phyloP scores from a whole-genome alignment of 2,888 invertebrate species.

The Nysson spinosus region DNA sequence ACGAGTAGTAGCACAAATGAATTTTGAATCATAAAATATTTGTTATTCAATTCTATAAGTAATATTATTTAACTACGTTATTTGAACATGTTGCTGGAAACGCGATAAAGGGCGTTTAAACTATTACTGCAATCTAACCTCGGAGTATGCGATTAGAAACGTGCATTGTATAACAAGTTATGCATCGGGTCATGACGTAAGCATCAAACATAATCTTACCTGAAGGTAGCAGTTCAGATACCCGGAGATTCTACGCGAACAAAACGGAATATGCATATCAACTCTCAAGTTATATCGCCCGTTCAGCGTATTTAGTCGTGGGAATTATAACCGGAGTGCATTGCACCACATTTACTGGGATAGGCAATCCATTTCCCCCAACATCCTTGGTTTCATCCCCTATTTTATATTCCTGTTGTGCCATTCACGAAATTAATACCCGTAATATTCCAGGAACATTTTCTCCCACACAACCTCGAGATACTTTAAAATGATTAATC shows the following conservation, averaged over 20 bases:
- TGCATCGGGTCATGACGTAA: background rate
- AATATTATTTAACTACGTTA: no score
- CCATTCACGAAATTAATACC: background rate
- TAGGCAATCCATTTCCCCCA: slow-evolving; percentile 10
- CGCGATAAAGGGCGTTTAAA: no score
- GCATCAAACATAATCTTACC: background rate
- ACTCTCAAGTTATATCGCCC: slow-evolving; percentile 27
- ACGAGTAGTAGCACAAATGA: no score
- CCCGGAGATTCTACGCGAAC: background rate
- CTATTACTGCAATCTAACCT: no score
- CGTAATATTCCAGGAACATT: background rate
- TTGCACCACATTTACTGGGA: background rate
- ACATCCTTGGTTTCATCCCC: slow-evolving; percentile 7
- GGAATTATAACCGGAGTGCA: slow-evolving; percentile 13
- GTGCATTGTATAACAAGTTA: no score
- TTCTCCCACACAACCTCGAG: background rate
- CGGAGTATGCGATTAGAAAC: no score
- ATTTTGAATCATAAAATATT: no score
- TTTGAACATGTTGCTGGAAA: no score
- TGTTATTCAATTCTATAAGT: no score
- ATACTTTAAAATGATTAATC: slow-evolving; percentile 4
- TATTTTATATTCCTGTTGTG: background rate
- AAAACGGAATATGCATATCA: slow-evolving; percentile 16
- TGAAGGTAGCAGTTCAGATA: background rate
- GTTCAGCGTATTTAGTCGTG: slow-evolving; percentile 11